Evolutionary conservation across 2,797 vertebrate genomes (phyloP), one percentile per base, ranked within the genome.

Genomic region (Rhinichthys osculus): DNA sequence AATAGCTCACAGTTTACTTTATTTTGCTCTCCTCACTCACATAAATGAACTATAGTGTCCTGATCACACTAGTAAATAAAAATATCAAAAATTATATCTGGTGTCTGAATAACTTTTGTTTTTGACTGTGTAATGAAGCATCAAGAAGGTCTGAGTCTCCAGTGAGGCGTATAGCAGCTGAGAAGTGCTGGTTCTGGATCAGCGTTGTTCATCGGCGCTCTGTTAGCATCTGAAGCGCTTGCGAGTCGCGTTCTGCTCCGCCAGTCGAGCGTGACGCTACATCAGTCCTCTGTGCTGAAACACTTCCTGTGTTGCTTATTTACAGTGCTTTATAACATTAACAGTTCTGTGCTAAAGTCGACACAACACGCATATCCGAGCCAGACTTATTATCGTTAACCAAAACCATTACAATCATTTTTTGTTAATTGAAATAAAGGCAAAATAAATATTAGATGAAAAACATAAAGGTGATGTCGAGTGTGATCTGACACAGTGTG

Each of bases 291-390:
- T 67, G 59, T 47, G 40, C 16, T 35, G 62, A 80, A 30, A 57
- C 27, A 59, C 27, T 73, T 42, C n/a, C 76, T 67, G 44, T 54
- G 70, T 72, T 57, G 38, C 38, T 62, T 35, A 79, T 78, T 78
- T 27, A 54, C 35, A 10, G 71, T 23, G 30, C 23, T 74, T 74
- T n/a, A 52, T 1, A 21, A 33, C 27, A 19, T 74, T 50, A 21
- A 33, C 23, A 47, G 69, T 50, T 30, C 52, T 62, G 42, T 64
- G 19, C n/a, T 4, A 1, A 59, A 10, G 16, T 74, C 0, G 4
- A 78, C 74, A 57, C 30, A 1, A 10, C 7, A 27, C 21, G 8
- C 1, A 5, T 2, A 13, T 14, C 11, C 13, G 59, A 62, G 57
- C 4, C 57, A 11, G 54, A 59, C n/a, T 5, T 13, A 62, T 13